Base-by-base conservation (phyloP, 1,140 invertebrate species). In the Drosophila kanapiae region DNA sequence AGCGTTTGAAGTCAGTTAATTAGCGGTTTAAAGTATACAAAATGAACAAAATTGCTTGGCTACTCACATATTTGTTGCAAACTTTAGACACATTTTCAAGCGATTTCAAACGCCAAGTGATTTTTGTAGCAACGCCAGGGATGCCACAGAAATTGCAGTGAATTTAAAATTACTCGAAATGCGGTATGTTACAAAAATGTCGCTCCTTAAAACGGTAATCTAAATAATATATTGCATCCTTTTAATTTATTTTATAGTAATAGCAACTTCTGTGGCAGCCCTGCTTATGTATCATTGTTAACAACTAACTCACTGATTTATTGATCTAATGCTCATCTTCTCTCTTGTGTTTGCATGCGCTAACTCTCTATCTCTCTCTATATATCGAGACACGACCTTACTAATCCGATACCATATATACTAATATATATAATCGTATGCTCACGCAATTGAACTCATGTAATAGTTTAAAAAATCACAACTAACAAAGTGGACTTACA, bases 331-430 rank as follows among this genome's bases (percentile, higher is more conserved):
- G 42, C 76, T 82, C 80, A 75, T 72, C 54, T 88, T 80, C 58
- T 87, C 64, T 87, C 53, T 88, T 87, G 84, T 82, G 83, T 80
- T 86, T 86, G 83, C 83, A 86, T 86, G 83, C 70, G 51, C 74
- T 80, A 75, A 81, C 79, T 75, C 67, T 71, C 75, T 56, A 51
- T 71, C 49, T 63, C 59, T 58, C 54, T 75, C 63, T 62, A 49
- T 67, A 60, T 60, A 74, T 62, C 51, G 71, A 68, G 72, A 72
- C 40, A 78, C 75, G 45, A 78, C 56, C 62, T 61, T 45, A 75
- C 63, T 80, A 75, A 85, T 63, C 75, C 65, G 64, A 75, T 54
- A 63, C 59, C 70, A 76, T 63, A 71, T 62, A 76, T 56, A 64
- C 58, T 48, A 60, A 38, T 58, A 60, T 61, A 38, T 58, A 60